Conservation (phyloP, 2,113 vertebrate species). For the Nicator chloris region DNA sequence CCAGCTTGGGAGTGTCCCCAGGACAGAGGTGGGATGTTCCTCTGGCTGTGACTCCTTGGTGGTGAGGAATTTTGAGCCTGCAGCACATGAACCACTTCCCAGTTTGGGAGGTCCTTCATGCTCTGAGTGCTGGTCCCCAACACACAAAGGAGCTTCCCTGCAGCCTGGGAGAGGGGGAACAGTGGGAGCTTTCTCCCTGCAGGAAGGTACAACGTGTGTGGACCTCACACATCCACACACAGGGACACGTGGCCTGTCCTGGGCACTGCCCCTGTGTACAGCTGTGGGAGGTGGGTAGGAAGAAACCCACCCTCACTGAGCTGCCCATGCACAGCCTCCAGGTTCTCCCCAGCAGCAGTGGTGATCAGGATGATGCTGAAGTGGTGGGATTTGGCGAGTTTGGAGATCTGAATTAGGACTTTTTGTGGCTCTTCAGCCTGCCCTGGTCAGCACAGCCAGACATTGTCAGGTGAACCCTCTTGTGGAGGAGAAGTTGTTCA, state of each 20-base stretch:
- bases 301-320: background rate
- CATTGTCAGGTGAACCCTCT: background rate
- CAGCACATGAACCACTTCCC: background rate
- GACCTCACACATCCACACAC: background rate
- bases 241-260: background rate
- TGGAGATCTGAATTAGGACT: background rate
- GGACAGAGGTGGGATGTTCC: background rate
- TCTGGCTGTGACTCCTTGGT: background rate
- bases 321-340: background rate
- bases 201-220: fast-evolving
- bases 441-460: background rate
- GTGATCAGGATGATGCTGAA: background rate
- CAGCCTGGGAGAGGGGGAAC: background rate
- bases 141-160: background rate
- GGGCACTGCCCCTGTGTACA: background rate
- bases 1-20: background rate
- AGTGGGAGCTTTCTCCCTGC: background rate
- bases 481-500: background rate
- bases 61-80: background rate
- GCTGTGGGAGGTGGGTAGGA: background rate
- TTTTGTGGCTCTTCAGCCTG: background rate
- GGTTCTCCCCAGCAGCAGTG: background rate
- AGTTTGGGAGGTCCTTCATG: background rate
- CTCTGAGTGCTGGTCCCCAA: fast-evolving
- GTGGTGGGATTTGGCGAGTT: background rate